Conservation (phyloP, 2,888 invertebrate genomes). For the Ptychoptera albimana region DNA sequence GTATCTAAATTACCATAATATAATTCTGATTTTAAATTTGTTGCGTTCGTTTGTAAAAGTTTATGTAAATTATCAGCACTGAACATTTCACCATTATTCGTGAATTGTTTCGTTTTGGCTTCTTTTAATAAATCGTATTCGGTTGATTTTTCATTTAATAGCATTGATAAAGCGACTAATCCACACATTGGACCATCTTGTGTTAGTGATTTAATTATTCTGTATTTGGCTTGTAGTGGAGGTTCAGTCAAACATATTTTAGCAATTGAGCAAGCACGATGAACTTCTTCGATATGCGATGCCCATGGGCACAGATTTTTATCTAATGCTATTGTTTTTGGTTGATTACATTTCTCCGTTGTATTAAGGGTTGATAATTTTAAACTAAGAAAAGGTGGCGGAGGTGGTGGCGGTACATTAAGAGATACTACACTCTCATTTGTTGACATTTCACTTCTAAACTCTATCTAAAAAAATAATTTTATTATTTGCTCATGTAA, state of each 20-base stretch:
- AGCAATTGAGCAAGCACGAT: slow-evolving; percentile 39
- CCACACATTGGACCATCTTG: slow-evolving; percentile 65
- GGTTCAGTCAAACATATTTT: slow-evolving; percentile 33
- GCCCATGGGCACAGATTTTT: slow-evolving; percentile 41
- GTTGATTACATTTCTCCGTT: too few species aligned
- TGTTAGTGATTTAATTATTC: slow-evolving; percentile 19
- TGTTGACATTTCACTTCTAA: too few species aligned
- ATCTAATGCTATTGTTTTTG: slow-evolving; percentile 1
- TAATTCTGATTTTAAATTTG: slow-evolving; percentile 19
- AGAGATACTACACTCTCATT: too few species aligned
- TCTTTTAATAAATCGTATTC: slow-evolving; percentile 40
- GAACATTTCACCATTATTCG: slow-evolving; percentile 81
- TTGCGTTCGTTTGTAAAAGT: slow-evolving; percentile 17
- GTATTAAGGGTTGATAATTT: too few species aligned
- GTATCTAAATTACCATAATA: slow-evolving; percentile 27
- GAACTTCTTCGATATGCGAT: slow-evolving; percentile 35
- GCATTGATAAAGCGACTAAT: slow-evolving; percentile 71
- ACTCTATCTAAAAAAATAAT: too few species aligned
- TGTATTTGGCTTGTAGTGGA: slow-evolving; percentile 35
- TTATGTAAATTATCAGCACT: slow-evolving; percentile 54
- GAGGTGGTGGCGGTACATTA: too few species aligned
- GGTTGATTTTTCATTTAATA: slow-evolving; percentile 41
- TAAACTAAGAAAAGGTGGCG: too few species aligned
- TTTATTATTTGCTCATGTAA: too few species aligned
- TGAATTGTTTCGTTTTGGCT: slow-evolving; percentile 47